A percentile compares a stretch with the other conserved stretches of the same genome.
These are phyloP conservation scores for Drosophila takahashii DNA, from an alignment of 1,140 invertebrate genomes.

Conservation along the genomic window DNA sequence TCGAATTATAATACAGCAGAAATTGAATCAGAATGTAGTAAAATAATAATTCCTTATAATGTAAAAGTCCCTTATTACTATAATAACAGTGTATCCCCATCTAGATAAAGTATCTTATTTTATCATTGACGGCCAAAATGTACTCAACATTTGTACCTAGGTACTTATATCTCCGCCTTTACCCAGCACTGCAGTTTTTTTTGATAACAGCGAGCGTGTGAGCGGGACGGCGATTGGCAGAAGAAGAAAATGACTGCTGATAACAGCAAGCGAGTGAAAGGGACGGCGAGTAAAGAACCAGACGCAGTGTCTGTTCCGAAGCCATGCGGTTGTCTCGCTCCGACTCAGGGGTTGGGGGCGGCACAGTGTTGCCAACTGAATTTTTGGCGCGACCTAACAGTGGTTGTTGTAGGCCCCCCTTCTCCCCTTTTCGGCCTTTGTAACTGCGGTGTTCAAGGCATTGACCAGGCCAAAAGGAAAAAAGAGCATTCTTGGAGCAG, in stretches of 20 bases:
- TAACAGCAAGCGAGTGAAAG: constrained; percentile 9
- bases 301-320: constrained; percentile 28
- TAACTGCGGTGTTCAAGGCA: constrained; percentile 34
- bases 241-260: constrained; percentile 6
- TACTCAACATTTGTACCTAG: not conserved
- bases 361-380: constrained; percentile 72
- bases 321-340: constrained; percentile 44
- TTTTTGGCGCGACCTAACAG: constrained; percentile 73
- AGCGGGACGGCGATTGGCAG: not conserved
- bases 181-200: not conserved
- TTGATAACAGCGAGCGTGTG: constrained; percentile 47
- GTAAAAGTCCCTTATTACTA: too few relatives aligned
- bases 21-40: too few relatives aligned
- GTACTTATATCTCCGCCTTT: not conserved
- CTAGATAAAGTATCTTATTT: too few relatives aligned
- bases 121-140: not conserved
- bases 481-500: constrained; percentile 38
- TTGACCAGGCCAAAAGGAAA: constrained; percentile 44
- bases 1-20: too few relatives aligned
- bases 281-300: constrained; percentile 3
- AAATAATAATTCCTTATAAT: too few relatives aligned
- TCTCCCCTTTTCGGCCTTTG: constrained; percentile 30
- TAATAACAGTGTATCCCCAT: too few relatives aligned
- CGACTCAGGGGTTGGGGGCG: constrained; percentile 22
- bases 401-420: constrained; percentile 66